These are phyloP conservation scores for Eudemis profundana DNA, from an alignment of 2,888 invertebrate genomes.

Conservation along the genomic window DNA sequence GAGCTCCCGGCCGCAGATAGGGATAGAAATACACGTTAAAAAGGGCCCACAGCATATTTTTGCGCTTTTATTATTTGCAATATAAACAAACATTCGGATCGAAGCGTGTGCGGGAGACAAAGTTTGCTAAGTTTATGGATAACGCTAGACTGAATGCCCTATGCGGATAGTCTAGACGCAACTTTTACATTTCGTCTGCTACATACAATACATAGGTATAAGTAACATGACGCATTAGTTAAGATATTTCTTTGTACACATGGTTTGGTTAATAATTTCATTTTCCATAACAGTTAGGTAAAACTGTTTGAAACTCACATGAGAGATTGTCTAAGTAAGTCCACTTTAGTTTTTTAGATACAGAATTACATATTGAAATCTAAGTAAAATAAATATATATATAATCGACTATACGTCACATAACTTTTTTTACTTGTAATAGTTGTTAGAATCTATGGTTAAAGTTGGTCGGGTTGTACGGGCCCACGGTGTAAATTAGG, in stretches of 20 bases:
- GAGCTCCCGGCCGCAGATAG: conserved; percentile 66
- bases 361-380: too few relatives aligned
- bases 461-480: too few relatives aligned
- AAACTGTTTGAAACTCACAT: neutral
- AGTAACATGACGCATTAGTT: neutral
- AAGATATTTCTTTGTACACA: too few relatives aligned
- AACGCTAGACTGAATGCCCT: conserved; percentile 36
- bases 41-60: conserved; percentile 67
- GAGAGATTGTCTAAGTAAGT: too few relatives aligned
- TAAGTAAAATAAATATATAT: too few relatives aligned
- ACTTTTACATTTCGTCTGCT: conserved; percentile 17
- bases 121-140: conserved; percentile 56
- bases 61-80: conserved; percentile 79
- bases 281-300: neutral
- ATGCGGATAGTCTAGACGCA: conserved; percentile 37
- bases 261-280: neutral
- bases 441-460: too few relatives aligned
- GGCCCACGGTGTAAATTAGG: too few relatives aligned
- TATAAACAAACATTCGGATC: conserved; percentile 70
- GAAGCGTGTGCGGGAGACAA: conserved; percentile 58
- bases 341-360: too few relatives aligned
- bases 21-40: conserved; percentile 66
- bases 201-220: neutral
- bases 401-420: too few relatives aligned
- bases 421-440: too few relatives aligned